Evolutionary conservation across 2,888 invertebrate species (phyloP), one percentile per base, ranked within the genome.

Genomic region (Polyploca ridens): DNA sequence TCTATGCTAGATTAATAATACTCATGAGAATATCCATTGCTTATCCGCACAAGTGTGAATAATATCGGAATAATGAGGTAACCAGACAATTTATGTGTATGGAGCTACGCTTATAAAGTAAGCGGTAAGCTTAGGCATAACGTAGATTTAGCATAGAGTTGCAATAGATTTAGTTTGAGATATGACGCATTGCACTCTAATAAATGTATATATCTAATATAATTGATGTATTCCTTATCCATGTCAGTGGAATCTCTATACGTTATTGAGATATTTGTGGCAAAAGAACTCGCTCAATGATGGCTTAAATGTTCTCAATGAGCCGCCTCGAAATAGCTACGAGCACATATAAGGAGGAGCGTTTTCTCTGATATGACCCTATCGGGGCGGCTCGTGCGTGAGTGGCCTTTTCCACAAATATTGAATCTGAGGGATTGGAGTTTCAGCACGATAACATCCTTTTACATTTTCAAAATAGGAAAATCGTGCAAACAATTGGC

Each of bases 371-470:
- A 61, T 61, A 41, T 7, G 41, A 14, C 19, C 16, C 61, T 41
- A 58, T 58, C 5, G 19, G 5, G 10, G 13, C 33, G 27, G 27
- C 16, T 41, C 14, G 41, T 4, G 14, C 14, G 41, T 5, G 14
- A 61, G 19, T 61, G 61, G 41, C 61, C 27, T 61, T 19, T 16
- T 14, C 41, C 61, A 41, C 41, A 44, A 61, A 61, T 13, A 61
- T 27, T 27, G 27, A 61, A 61, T 41, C 41, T 60, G 60, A 41
- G 27, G 41, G 41, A 61, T 44, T 61, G 19, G 16, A 41, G 44
- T 33, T 19, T 44, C 44, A 14, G 41, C 61, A n/a, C 11, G 16
- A 38, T 60, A 58, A n/a, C 3, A 41, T 58, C 33, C n/a, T 10
- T 16, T 27, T 11, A 41, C 27, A 27, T 6, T 13, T 27, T 16